Evolutionary conservation across 92 coral and sea anemone species (phyloP).

Genomic region (Desmophyllum pertusum): DNA sequence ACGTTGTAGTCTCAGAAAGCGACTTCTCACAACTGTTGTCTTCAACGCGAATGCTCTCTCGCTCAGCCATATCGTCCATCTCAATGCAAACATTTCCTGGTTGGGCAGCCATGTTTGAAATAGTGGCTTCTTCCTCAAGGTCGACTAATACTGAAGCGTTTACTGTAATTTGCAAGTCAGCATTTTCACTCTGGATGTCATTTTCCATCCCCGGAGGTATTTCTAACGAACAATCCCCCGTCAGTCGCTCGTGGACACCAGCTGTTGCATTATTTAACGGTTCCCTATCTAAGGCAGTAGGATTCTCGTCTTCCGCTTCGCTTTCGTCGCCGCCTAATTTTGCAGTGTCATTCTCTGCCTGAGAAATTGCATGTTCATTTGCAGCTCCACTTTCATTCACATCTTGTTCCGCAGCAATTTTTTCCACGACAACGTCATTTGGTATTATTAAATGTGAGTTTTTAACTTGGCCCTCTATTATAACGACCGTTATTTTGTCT

Average conservation of each 20-base stretch:
- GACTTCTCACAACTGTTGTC: constrained; percentile 2
- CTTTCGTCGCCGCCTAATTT: background rate
- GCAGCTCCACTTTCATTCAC: background rate
- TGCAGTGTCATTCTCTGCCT: background rate
- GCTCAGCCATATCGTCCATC: constrained; percentile 3
- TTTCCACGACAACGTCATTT: background rate
- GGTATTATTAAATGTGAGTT: background rate
- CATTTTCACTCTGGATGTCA: background rate
- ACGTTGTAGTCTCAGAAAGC: background rate
- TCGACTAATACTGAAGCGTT: background rate
- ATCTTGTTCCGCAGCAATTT: background rate
- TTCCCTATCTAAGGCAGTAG: constrained; percentile 15
- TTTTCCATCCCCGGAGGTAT: constrained; percentile 13
- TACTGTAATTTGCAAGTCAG: background rate
- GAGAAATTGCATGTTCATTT: background rate
- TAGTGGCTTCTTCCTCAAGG: background rate
- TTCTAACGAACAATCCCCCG: background rate
- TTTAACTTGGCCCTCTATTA: background rate
- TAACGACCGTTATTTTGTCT: background rate
- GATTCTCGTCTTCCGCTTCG: background rate
- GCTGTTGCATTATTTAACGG: constrained; percentile 1
- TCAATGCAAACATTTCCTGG: constrained; percentile 23
- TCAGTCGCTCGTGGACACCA: background rate
- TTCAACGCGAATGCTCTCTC: background rate
- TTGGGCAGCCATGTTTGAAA: constrained; percentile 10